Evolutionary conservation across 1,140 invertebrate species (phyloP).

Genomic region (Drosophila cardini): DNA sequence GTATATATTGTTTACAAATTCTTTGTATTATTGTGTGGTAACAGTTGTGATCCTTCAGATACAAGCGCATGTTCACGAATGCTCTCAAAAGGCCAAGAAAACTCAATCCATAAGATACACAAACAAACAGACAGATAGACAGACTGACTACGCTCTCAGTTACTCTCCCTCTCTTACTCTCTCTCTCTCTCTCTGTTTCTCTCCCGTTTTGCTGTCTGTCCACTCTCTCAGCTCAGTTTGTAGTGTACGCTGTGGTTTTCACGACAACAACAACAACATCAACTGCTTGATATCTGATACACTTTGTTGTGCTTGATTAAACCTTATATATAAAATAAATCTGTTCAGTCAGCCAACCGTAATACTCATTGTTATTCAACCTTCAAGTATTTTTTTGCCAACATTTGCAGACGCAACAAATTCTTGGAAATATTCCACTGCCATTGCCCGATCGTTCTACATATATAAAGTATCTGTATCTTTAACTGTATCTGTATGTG

Average conservation of each 20-base stretch:
- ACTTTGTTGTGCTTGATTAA: constrained; percentile 49
- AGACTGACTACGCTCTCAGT: neutral
- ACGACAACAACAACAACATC: neutral
- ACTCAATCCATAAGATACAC: constrained; percentile 35
- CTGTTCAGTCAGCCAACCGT: constrained; percentile 37
- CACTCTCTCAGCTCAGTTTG: neutral
- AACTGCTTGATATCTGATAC: constrained; percentile 36
- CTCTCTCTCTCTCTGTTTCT: constrained; percentile 25
- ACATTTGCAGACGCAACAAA: constrained; percentile 14
- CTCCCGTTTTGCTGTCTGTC: neutral
- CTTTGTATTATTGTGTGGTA: constrained; percentile 23
- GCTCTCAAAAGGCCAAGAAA: constrained; percentile 23
- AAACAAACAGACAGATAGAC: constrained; percentile 3
- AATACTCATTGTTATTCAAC: constrained; percentile 34
- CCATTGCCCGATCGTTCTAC: neutral
- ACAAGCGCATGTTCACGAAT: constrained; percentile 78
- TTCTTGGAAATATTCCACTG: constrained; percentile 10
- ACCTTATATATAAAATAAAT: constrained; percentile 11
- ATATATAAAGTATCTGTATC: neutral
- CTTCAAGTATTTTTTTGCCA: constrained; percentile 2
- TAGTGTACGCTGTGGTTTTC: neutral
- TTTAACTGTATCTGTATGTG: neutral
- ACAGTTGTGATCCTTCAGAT: constrained; percentile 67
- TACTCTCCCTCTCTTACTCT: constrained; percentile 24
- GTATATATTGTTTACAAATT: constrained; percentile 55